Base-by-base conservation (phyloP, 1,140 invertebrate genomes). In the Tribolium madens region DNA sequence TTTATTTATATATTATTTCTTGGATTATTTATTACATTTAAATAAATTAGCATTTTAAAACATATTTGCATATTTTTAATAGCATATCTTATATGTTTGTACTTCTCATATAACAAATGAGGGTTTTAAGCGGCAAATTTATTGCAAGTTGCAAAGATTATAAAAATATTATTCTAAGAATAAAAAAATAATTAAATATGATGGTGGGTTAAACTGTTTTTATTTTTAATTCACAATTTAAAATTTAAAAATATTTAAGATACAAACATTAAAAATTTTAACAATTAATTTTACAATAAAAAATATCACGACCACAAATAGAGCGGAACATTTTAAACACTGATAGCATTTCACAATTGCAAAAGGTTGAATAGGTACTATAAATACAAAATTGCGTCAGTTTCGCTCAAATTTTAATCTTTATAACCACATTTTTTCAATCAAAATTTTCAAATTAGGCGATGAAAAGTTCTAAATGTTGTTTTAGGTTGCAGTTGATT, bases 291-390 rank as follows among this genome's bases (percentile, higher is more conserved):
- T 9, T 42, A 42, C n/a, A 47, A 47, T 47, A 47, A 47, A 50
- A 50, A 50, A 17, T 7, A 14, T 17, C 48, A 50, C 15, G 48
- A 50, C 13, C 12, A 50, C 13, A 50, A 50, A 50, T 50, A 50
- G 48, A 50, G 48, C 48, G 15, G 48, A 50, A 50, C 48, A 50
- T 50, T 50, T 50, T 17, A 50, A 50, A 14, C 36, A 42, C 48
- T 13, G 13, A 15, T 50, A 50, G 6, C 14, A 50, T 50, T 50
- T 50, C 48, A 50, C 48, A 50, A 50, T 14, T 17, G 13, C 48
- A 50, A 50, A 50, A 50, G 48, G 48, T 50, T 50, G 48, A 50
- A 9, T n/a, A n/a, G n/a, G n/a, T 12, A 7, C 12, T 50, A 50
- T 50, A 50, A 50, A 50, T 50, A 50, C 13, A 50, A 50, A 50